phyloP scores from a whole-genome alignment of 2,888 invertebrate species.

The Linnaemya vulpina region DNA sequence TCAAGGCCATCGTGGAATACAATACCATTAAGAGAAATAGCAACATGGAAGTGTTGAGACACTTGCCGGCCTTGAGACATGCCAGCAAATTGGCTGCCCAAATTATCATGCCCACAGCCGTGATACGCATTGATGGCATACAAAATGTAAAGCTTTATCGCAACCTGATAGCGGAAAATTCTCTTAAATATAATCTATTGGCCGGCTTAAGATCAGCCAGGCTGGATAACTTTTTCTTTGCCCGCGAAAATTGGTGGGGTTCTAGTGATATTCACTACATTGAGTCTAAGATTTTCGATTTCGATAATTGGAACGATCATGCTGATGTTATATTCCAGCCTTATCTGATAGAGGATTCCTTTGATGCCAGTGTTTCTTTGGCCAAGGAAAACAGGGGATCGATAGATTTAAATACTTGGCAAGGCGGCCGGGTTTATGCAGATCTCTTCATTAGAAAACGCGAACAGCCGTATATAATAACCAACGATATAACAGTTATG shows the following conservation, averaged over 20 bases:
- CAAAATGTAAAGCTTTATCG: constrained; percentile 95
- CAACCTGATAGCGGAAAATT: constrained; percentile 93
- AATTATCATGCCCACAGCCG: constrained; percentile 87
- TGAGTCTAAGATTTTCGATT: constrained; percentile 94
- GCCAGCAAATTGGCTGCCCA: constrained; percentile 73
- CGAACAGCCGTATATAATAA: constrained; percentile 89
- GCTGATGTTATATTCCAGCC: constrained; percentile 96
- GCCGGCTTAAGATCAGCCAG: constrained; percentile 96
- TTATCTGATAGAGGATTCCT: constrained; percentile 90
- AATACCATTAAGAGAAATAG: constrained; percentile 91
- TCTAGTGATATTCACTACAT: constrained; percentile 89
- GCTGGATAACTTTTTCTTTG: constrained; percentile 93
- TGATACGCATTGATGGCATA: constrained; percentile 95
- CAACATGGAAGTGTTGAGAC: constrained; percentile 72
- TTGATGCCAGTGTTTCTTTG: constrained; percentile 90
- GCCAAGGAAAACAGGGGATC: constrained; percentile 83
- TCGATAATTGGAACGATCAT: constrained; percentile 99
- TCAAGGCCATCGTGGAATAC: constrained; percentile 90
- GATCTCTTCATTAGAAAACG: constrained; percentile 87
- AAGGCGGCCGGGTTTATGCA: constrained; percentile 89
- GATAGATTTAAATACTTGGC: constrained; percentile 86
- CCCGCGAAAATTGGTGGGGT: constrained; percentile 99
- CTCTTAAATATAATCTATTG: constrained; percentile 93
- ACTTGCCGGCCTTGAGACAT: constrained; percentile 63
- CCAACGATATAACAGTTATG: constrained; percentile 98